These are phyloP conservation scores for Phanerotoma sp. DNA, from an alignment of 2,888 invertebrate species.

Conservation along the genomic window DNA sequence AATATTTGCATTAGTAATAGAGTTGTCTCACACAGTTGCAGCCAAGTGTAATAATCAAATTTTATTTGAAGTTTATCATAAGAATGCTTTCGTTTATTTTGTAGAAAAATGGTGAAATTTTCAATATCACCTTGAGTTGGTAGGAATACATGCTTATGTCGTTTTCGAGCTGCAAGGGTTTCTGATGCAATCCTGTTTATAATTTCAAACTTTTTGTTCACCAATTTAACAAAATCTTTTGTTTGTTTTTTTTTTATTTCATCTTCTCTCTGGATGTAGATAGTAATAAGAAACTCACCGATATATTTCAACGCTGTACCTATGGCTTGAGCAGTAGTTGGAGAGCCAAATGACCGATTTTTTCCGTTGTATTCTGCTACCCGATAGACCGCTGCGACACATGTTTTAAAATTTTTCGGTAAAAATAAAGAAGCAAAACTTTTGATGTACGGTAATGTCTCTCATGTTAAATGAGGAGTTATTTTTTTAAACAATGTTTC, in stretches of 20 bases:
- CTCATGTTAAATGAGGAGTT: too few species aligned
- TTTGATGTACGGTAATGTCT: too few species aligned
- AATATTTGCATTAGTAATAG: conserved; percentile 4
- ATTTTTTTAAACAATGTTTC: too few species aligned
- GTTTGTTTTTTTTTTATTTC: neutral
- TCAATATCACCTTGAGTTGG: neutral
- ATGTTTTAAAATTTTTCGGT: neutral
- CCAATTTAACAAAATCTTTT: neutral
- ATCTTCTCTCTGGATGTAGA: conserved; percentile 2
- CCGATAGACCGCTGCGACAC: neutral
- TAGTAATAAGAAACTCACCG: conserved; percentile 10
- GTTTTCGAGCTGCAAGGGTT: neutral
- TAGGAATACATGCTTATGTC: neutral
- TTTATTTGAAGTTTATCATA: neutral
- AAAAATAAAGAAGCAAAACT: neutral
- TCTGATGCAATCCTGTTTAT: conserved; percentile 7
- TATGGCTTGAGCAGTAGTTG: conserved; percentile 7
- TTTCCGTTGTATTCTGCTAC: conserved; percentile 1
- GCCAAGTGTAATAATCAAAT: neutral
- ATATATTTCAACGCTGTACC: conserved; percentile 17
- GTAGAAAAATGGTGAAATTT: neutral
- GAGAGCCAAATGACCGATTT: conserved; percentile 9
- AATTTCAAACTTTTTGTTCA: neutral
- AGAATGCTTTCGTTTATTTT: neutral
- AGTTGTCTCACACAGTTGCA: neutral